These are phyloP conservation scores for Amyelois transitella DNA, from an alignment of 1,140 invertebrate species.

Conservation along the genomic window DNA sequence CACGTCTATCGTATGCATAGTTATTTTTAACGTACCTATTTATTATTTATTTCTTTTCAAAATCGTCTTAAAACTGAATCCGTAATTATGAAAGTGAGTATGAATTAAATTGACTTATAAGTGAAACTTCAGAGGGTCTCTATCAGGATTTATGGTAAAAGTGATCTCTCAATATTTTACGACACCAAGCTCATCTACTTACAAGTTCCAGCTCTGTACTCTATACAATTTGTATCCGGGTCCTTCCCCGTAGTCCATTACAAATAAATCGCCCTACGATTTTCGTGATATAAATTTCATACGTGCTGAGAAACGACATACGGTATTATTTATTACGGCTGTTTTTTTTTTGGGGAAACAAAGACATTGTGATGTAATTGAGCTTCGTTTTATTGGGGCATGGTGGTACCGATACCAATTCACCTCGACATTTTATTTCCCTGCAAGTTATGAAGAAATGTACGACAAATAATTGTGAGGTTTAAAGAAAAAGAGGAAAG, in stretches of 20 bases:
- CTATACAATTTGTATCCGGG: background rate
- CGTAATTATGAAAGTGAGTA: no score
- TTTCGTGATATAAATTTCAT: conserved; percentile 71
- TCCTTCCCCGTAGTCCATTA: conserved; percentile 39
- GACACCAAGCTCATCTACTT: no score
- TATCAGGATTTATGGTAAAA: no score
- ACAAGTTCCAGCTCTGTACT: no score
- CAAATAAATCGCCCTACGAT: conserved; percentile 70
- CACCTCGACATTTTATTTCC: conserved; percentile 14
- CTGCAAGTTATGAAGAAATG: background rate
- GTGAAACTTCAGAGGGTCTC: no score
- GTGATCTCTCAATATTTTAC: no score
- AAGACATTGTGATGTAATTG: conserved; percentile 70
- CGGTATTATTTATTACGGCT: conserved; percentile 68
- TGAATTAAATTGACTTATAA: no score
- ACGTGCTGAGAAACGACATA: conserved; percentile 74
- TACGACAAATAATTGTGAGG: background rate
- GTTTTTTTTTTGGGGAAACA: conserved; percentile 58
- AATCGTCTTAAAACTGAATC: no score
- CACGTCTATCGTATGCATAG: no score
- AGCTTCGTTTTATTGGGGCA: conserved; percentile 52
- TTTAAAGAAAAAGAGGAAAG: conserved; percentile 7
- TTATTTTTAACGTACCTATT: no score
- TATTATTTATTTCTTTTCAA: no score
- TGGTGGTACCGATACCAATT: conserved; percentile 35